A percentile compares a stretch with the other conserved stretches of the same genome.
These are phyloP conservation scores for Zygothrica quintamaculata DNA, from an alignment of 2,888 invertebrate species.

Conservation along the genomic window DNA sequence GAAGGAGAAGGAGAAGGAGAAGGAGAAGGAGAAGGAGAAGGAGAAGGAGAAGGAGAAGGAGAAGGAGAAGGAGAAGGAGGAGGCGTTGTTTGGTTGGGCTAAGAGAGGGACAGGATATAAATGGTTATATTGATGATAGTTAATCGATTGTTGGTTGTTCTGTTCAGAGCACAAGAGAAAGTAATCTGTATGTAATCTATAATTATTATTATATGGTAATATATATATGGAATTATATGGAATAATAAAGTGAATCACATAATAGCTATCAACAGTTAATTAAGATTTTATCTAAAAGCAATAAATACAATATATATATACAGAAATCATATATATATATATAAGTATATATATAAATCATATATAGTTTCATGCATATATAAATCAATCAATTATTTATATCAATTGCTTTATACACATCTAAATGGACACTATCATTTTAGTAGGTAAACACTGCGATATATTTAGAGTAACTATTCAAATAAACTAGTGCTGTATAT, in stretches of 20 bases:
- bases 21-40: conserved; percentile 7
- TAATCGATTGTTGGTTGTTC: neutral
- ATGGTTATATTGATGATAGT: neutral
- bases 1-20: conserved; percentile 4
- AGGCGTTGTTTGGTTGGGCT: no score
- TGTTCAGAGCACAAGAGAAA: neutral
- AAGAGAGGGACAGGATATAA: no score
- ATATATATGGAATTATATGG: no score
- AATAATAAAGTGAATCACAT: conserved; percentile 17
- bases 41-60: conserved; percentile 2
- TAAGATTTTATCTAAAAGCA: conserved; percentile 19
- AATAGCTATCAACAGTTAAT: conserved; percentile 39
- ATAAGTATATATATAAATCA: neutral
- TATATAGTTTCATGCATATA: no score
- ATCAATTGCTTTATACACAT: no score
- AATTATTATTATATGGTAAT: no score
- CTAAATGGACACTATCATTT: no score
- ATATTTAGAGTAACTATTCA: no score
- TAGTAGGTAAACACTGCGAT: no score
- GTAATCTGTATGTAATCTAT: no score
- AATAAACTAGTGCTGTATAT: no score
- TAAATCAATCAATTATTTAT: no score
- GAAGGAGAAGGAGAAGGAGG: conserved; percentile 2
- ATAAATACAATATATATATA: conserved; percentile 1
- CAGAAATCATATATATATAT: neutral